Conservation (phyloP, 2,113 vertebrate species). For the Andinoacara biseriatus region DNA sequence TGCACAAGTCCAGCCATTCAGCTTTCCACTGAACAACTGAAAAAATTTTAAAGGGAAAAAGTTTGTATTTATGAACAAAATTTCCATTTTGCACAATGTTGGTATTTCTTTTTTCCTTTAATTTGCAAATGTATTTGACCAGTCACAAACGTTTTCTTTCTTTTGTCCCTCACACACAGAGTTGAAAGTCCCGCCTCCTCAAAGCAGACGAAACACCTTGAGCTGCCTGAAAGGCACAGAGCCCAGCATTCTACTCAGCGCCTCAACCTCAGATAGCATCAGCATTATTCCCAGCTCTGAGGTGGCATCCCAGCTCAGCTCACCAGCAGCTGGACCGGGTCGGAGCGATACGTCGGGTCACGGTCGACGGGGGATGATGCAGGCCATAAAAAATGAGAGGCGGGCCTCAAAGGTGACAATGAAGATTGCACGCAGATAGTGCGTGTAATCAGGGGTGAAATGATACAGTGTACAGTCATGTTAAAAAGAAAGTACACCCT, state of each 20-base stretch:
- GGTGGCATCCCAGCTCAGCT: slow-evolving; percentile 84
- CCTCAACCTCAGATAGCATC: slow-evolving; percentile 75
- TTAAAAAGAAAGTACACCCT: neutral
- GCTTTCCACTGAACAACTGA: neutral
- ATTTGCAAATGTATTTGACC: neutral
- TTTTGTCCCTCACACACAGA: slow-evolving; percentile 70
- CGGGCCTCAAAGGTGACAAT: slow-evolving; percentile 89
- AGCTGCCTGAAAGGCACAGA: slow-evolving; percentile 83
- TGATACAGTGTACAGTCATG: neutral
- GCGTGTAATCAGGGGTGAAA: neutral
- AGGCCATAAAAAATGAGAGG: slow-evolving; percentile 96
- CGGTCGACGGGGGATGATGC: slow-evolving; percentile 94
- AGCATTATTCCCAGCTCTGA: slow-evolving; percentile 87
- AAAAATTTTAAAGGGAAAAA: neutral
- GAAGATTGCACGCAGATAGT: neutral
- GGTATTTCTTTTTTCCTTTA: neutral
- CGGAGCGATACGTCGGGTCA: slow-evolving; percentile 78
- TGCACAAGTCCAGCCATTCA: neutral
- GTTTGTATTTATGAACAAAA: neutral
- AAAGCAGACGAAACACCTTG: slow-evolving; percentile 84
- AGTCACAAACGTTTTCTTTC: neutral
- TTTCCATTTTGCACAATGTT: neutral
- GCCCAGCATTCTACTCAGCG: slow-evolving; percentile 67
- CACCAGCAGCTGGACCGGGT: slow-evolving; percentile 73
- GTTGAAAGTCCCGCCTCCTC: slow-evolving; percentile 72